Percentiles rank a stretch among this genome's conserved stretches.
phyloP scores from a whole-genome alignment of 2,888 invertebrate genomes.

The Macropis europaea region DNA sequence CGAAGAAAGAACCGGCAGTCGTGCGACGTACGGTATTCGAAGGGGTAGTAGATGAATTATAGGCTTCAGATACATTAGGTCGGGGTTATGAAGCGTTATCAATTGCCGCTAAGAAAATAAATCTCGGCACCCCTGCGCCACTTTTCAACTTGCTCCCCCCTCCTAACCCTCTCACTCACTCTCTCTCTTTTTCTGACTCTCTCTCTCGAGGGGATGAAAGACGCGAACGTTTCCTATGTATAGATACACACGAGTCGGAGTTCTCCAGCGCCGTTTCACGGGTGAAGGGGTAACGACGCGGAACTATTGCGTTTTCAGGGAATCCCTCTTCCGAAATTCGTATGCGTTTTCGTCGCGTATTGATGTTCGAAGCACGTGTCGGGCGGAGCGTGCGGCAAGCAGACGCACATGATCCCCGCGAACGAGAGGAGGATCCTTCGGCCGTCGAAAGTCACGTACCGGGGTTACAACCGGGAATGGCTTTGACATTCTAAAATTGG shows the following conservation, averaged over 20 bases:
- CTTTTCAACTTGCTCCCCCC: conserved; percentile 41
- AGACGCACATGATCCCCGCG: conserved; percentile 52
- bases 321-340: conserved; percentile 45
- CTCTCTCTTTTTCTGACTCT: too few relatives aligned
- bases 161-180: too few relatives aligned
- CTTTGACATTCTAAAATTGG: conserved; percentile 69
- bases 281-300: conserved; percentile 54
- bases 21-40: neutral
- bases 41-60: conserved; percentile 43
- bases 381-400: conserved; percentile 47
- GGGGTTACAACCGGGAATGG: conserved; percentile 63
- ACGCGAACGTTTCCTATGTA: conserved; percentile 23
- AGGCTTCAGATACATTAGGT: conserved; percentile 44
- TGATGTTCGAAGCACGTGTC: conserved; percentile 65
- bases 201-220: conserved; percentile 22
- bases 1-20: neutral
- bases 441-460: conserved; percentile 60
- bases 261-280: conserved; percentile 22
- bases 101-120: conserved; percentile 58
- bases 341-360: conserved; percentile 58
- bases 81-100: conserved; percentile 58
- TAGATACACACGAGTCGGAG: conserved; percentile 3
- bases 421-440: conserved; percentile 39
- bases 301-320: conserved; percentile 62
- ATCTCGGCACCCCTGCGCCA: conserved; percentile 40